Conservation (phyloP, 2,888 invertebrate species). For the Amphipyra berbera region DNA sequence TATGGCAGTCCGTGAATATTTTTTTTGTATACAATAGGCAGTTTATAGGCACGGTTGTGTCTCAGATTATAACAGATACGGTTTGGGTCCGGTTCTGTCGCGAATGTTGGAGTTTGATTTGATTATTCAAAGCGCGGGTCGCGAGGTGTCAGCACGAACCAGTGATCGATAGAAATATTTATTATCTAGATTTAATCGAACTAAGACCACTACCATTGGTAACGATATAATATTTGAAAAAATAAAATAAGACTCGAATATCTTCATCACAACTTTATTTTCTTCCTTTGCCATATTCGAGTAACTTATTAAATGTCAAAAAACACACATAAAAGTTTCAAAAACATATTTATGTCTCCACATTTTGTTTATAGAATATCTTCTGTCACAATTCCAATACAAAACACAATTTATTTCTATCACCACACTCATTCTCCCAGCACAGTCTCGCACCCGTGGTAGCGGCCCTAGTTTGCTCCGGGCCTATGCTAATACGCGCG, state of each 20-base stretch:
- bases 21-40: slow-evolving; percentile 27
- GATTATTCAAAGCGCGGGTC: slow-evolving; percentile 44
- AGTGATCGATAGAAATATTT: slow-evolving; percentile 70
- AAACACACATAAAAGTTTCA: too few species aligned
- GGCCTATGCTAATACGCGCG: slow-evolving; percentile 74
- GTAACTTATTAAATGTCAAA: too few species aligned
- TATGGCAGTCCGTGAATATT: slow-evolving; percentile 26
- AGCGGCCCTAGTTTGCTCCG: slow-evolving; percentile 44
- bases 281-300: too few species aligned
- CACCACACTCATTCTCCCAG: too few species aligned
- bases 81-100: slow-evolving; percentile 23
- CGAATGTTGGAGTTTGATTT: slow-evolving; percentile 27
- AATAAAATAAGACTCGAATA: too few species aligned
- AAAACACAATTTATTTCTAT: too few species aligned
- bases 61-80: slow-evolving; percentile 30
- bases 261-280: too few species aligned
- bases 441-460: slow-evolving; percentile 25
- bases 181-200: slow-evolving; percentile 60
- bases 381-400: too few species aligned
- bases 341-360: too few species aligned
- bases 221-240: background rate
- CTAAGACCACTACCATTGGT: slow-evolving; percentile 54
- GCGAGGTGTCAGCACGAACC: slow-evolving; percentile 65
- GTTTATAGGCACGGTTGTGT: slow-evolving; percentile 19
- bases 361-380: too few species aligned